Evolutionary conservation across 2,888 invertebrate species (phyloP).

Genomic region (Tenodera sinensis): DNA sequence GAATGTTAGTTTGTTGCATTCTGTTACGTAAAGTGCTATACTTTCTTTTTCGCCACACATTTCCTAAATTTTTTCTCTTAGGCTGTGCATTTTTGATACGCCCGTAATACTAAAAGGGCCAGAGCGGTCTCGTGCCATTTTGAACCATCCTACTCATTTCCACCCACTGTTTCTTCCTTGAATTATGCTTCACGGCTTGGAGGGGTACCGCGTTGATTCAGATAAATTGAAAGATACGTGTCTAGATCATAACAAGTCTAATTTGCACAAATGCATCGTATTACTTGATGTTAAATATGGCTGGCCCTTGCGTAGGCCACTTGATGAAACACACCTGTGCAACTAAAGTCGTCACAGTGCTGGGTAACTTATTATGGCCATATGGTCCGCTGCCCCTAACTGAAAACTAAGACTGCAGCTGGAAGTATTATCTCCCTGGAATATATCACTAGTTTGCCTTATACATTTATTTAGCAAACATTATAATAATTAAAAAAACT

Average conservation of each 20-base stretch:
- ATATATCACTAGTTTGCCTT: too few species aligned
- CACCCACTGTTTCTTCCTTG: not conserved
- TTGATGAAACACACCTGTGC: not conserved
- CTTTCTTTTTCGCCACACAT: too few species aligned
- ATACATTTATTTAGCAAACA: too few species aligned
- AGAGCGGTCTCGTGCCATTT: not conserved
- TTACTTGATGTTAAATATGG: not conserved
- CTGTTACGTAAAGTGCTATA: too few species aligned
- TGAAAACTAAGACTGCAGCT: too few species aligned
- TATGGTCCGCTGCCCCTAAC: too few species aligned
- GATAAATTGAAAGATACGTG: not conserved
- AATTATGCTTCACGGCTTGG: not conserved
- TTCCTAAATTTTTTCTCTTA: not conserved
- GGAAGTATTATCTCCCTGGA: too few species aligned
- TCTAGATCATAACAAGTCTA: not conserved
- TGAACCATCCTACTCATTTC: not conserved
- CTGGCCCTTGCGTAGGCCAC: not conserved
- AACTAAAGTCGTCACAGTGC: not conserved
- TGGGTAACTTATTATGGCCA: not conserved
- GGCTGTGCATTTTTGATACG: not conserved
- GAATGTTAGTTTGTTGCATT: too few species aligned
- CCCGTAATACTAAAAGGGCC: not conserved
- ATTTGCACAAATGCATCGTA: not conserved
- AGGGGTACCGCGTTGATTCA: not conserved
- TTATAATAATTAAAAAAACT: too few species aligned